Percentiles rank a stretch among this genome's conserved stretches.
These are phyloP conservation scores for Paradisaea rubra DNA, from an alignment of 2,113 vertebrate species.

Conservation along the genomic window DNA sequence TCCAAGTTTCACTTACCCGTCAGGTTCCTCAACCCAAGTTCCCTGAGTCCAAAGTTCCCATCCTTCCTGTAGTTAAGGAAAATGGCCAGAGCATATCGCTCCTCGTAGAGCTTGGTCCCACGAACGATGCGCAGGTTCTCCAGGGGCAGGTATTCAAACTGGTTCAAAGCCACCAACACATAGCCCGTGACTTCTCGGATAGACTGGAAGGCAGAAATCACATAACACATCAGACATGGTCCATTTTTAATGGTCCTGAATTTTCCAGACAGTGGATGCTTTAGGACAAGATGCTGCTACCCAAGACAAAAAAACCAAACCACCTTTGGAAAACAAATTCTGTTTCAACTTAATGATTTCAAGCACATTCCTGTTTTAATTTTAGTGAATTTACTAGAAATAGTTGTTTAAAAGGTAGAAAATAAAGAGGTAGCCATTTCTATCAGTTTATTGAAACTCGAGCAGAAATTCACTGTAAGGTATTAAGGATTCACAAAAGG, in stretches of 20 bases:
- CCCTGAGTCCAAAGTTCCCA: constrained; percentile 86
- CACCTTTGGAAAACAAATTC: background rate
- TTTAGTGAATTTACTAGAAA: background rate
- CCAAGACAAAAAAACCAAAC: background rate
- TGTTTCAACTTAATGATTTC: background rate
- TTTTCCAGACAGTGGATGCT: background rate
- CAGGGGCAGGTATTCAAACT: constrained; percentile 93
- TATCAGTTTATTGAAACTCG: background rate
- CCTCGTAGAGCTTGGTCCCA: constrained; percentile 93
- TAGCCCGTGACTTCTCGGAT: constrained; percentile 97
- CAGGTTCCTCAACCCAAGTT: constrained; percentile 91
- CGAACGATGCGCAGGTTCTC: constrained; percentile 94
- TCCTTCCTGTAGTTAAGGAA: constrained; percentile 97
- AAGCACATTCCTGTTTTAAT: background rate
- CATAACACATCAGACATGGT: background rate
- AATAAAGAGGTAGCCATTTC: background rate
- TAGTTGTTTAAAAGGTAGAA: background rate
- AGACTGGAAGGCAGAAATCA: constrained; percentile 76
- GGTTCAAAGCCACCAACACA: constrained; percentile 94
- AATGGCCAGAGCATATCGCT: constrained; percentile 88
- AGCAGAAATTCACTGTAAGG: background rate
- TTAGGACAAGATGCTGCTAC: background rate
- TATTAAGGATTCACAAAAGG: background rate
- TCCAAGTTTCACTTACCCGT: constrained; percentile 75
- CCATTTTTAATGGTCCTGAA: background rate